phyloP scores from a whole-genome alignment of 2,113 vertebrate genomes.

The Athene noctua region DNA sequence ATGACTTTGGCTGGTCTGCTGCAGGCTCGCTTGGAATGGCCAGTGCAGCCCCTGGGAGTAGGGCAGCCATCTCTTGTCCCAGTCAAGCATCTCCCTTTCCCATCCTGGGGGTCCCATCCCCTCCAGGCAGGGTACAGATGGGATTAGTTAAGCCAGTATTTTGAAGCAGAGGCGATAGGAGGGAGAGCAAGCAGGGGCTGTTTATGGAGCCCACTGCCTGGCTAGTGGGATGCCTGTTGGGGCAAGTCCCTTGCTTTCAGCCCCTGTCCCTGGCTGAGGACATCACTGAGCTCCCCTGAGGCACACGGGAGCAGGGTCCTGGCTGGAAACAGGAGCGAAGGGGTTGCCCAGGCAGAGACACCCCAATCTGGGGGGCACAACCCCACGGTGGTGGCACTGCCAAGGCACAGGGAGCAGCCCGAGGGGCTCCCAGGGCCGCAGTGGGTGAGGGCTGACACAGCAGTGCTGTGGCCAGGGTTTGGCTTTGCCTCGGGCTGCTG shows the following conservation, averaged over 20 bases:
- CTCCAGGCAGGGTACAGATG: neutral
- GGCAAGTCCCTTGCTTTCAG: neutral
- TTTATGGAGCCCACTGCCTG: neutral
- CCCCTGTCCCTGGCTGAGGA: neutral
- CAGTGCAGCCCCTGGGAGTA: accelerated
- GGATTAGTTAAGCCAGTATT: neutral
- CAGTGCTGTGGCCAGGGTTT: neutral
- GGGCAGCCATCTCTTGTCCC: neutral
- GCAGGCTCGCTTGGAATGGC: accelerated
- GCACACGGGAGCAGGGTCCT: accelerated
- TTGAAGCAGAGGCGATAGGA: neutral
- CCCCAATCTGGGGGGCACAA: neutral
- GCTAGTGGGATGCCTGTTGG: neutral
- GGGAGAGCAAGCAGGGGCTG: accelerated
- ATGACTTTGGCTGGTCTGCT: neutral
- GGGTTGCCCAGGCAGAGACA: neutral
- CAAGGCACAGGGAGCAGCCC: accelerated
- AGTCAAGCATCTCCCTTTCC: neutral
- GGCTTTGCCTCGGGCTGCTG: accelerated
- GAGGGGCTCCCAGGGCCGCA: accelerated
- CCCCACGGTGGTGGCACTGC: neutral
- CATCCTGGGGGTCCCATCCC: neutral
- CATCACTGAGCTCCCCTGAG: accelerated
- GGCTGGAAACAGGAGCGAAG: neutral
- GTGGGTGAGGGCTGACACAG: neutral